phyloP scores from a whole-genome alignment of 2,888 invertebrate genomes.

The Cataglyphis rosenhaueri region DNA sequence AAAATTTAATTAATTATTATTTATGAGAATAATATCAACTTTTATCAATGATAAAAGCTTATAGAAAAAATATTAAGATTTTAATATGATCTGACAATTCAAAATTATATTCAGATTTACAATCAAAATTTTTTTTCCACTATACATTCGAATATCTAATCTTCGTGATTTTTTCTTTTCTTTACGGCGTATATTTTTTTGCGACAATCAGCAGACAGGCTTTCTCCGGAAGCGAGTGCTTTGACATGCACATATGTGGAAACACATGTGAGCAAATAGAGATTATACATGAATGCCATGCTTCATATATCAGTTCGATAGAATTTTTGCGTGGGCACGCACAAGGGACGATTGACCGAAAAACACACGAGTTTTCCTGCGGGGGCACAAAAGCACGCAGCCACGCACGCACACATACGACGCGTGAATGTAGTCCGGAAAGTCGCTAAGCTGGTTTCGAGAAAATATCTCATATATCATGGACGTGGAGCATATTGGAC shows the following conservation, averaged over 20 bases:
- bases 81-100: not conserved
- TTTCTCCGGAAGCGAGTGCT: conserved; percentile 63
- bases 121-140: not conserved
- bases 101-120: not conserved
- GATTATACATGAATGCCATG: not conserved
- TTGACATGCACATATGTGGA: conserved; percentile 21
- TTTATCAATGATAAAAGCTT: not conserved
- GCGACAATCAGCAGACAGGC: not conserved
- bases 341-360: conserved; percentile 60
- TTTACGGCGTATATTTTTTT: not conserved
- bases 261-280: conserved; percentile 51
- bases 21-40: not conserved
- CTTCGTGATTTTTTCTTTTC: not conserved
- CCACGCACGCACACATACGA: conserved; percentile 49
- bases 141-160: not conserved
- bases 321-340: conserved; percentile 46
- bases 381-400: conserved; percentile 56
- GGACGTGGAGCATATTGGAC: conserved; percentile 8
- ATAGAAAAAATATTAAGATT: not conserved
- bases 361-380: conserved; percentile 55
- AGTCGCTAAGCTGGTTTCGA: conserved; percentile 68
- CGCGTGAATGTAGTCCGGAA: conserved; percentile 51
- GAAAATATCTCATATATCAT: conserved; percentile 55
- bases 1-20: not conserved
- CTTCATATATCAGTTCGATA: conserved; percentile 9